Conservation (phyloP, 2,888 invertebrate species). For the Panorpa germanica region DNA sequence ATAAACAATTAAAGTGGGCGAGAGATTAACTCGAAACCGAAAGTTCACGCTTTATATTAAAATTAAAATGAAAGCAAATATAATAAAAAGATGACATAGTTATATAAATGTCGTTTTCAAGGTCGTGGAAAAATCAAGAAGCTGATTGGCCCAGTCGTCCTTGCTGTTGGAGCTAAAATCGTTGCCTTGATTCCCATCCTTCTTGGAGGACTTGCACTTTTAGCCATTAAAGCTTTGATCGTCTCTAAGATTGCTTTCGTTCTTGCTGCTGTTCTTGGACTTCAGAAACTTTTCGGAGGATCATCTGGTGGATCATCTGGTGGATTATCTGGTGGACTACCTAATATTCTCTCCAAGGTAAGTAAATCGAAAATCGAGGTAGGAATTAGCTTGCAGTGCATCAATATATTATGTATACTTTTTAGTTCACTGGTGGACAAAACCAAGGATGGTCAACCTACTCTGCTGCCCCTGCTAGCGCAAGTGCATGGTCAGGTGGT, state of each 20-base stretch:
- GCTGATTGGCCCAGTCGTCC: conserved; percentile 42
- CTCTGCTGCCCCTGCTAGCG: conserved; percentile 13
- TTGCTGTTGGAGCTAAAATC: conserved; percentile 51
- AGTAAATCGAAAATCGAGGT: conserved; percentile 8
- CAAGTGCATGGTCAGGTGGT: too few relatives aligned
- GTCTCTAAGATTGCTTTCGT: conserved; percentile 63
- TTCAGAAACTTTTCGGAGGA: conserved; percentile 44
- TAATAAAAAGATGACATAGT: too few relatives aligned
- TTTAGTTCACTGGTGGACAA: too few relatives aligned
- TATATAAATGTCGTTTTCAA: conserved; percentile 18
- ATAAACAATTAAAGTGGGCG: too few relatives aligned
- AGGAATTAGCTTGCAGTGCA: too few relatives aligned
- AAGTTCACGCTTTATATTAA: too few relatives aligned
- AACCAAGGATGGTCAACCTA: conserved; percentile 16
- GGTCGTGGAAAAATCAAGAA: conserved; percentile 65
- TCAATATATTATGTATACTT: too few relatives aligned
- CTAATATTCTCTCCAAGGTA: conserved; percentile 15
- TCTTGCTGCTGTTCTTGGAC: conserved; percentile 46
- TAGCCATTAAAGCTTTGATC: conserved; percentile 58
- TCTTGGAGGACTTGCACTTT: conserved; percentile 48
- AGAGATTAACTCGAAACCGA: too few relatives aligned
- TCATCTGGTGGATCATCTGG: conserved; percentile 20
- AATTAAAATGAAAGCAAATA: too few relatives aligned
- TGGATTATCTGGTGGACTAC: conserved; percentile 15
- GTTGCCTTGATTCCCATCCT: conserved; percentile 49